Conservation (phyloP, 2,797 vertebrate genomes). For the Epinephelus coioides region DNA sequence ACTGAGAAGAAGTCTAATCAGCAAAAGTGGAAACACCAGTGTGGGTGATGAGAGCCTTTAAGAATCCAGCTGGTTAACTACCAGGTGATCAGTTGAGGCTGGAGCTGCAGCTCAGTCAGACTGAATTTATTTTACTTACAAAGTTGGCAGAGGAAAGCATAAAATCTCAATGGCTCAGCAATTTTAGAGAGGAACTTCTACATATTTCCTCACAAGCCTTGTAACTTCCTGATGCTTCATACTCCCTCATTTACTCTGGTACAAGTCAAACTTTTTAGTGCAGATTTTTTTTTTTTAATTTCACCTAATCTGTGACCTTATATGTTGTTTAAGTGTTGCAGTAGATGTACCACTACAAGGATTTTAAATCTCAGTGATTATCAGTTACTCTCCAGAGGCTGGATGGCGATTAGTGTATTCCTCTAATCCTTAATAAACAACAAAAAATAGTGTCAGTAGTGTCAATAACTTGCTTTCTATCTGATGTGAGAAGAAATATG, state of each 20-base stretch:
- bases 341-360: not conserved
- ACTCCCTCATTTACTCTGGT: not conserved
- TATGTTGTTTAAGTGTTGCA: not conserved
- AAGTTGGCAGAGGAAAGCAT: constrained; percentile 21
- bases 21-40: not conserved
- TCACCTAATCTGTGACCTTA: not conserved
- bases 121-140: constrained; percentile 19
- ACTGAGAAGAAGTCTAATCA: no score
- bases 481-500: no score
- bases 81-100: constrained; percentile 14
- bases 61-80: constrained; percentile 26
- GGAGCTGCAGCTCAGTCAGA: constrained; percentile 6
- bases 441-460: no score
- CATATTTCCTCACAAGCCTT: constrained; percentile 14
- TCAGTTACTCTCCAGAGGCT: not conserved
- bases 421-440: not conserved
- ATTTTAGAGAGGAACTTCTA: constrained; percentile 11
- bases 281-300: not conserved
- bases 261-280: not conserved
- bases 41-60: constrained; percentile 3
- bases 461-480: no score
- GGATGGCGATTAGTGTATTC: not conserved
- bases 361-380: not conserved
- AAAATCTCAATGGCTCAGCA: constrained; percentile 23
- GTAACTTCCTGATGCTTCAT: not conserved